Evolutionary conservation across 2,113 vertebrate genomes (phyloP), one percentile per base, ranked within the genome.

Genomic region (Tursiops truncatus): DNA sequence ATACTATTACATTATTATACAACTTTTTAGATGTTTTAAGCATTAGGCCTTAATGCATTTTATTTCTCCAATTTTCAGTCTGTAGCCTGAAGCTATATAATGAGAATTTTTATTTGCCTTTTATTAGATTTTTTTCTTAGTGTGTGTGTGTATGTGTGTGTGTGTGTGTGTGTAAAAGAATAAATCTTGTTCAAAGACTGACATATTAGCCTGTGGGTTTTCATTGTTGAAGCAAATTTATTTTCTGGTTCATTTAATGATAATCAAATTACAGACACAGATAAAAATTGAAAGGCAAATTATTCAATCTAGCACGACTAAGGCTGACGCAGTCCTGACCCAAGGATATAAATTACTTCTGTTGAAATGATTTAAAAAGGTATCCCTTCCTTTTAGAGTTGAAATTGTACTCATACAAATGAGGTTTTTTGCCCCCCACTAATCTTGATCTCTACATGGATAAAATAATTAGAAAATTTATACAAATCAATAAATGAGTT

Each of bases 201-300:
- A 86, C 71, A 89, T 50, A 58, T 91, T 82, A 82, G 67, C 91
- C 89, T 83, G 82, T 91, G 50, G 71, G 84, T 95, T 97, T 97
- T 94, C 71, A 94, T 79, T 91, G 31, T 88, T 89, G 41, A 96
- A 97, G 81, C 67, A 97, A 93, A 96, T 95, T 74, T 97, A 70
- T 94, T 97, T 97, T 97, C 91, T 94, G 77, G 81, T 94, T 97
- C 95, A 94, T 95, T 98, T 97, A 93, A 84, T 97, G 91, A 91
- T 97, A 97, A 97, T 97, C 71, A 97, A 94, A 96, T 97, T 97
- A 95, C 36, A 79, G 50, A 56, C 56, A 97, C 85, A 96, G 89
- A 84, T 83, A 84, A 93, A 96, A 88, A 89, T 76, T 92, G 53
- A 89, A 94, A 82, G 70, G 79, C 77, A 94, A 95, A 38, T 77